phyloP scores from a whole-genome alignment of 1,140 invertebrate genomes.

The Helicorthomorpha holstii region DNA sequence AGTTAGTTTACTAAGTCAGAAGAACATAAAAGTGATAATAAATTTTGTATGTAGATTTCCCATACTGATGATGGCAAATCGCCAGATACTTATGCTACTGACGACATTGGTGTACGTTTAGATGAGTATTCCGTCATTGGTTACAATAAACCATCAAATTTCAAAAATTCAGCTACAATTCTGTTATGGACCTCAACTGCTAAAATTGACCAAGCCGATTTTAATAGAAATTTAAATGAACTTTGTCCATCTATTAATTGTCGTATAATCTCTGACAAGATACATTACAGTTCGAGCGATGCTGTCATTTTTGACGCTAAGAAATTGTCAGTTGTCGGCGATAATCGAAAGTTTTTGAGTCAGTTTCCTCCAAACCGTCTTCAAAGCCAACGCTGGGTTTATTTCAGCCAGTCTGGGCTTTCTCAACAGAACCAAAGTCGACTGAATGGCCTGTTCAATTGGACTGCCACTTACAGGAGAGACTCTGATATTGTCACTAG shows the following conservation, averaged over 20 bases:
- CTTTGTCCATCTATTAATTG: background rate
- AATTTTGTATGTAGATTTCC: no score
- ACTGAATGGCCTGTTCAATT: conserved; percentile 23
- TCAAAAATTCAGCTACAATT: background rate
- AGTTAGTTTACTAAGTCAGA: no score
- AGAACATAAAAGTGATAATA: no score
- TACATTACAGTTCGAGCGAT: background rate
- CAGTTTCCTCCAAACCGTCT: background rate
- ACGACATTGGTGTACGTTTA: background rate
- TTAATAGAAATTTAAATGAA: background rate
- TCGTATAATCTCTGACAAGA: background rate
- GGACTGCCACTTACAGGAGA: conserved; percentile 28
- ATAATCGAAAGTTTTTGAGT: background rate
- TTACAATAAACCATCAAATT: background rate
- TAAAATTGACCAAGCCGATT: background rate
- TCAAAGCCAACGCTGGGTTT: background rate
- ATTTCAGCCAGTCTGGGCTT: background rate
- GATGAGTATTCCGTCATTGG: background rate
- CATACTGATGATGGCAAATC: no score
- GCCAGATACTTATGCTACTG: no score
- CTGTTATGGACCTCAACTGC: background rate
- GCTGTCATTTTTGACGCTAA: background rate
- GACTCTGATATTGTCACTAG: conserved; percentile 27
- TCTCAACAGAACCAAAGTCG: background rate
- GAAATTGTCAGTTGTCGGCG: background rate